phyloP scores from a whole-genome alignment of 2,113 vertebrate species.

The Alethe diademata region DNA sequence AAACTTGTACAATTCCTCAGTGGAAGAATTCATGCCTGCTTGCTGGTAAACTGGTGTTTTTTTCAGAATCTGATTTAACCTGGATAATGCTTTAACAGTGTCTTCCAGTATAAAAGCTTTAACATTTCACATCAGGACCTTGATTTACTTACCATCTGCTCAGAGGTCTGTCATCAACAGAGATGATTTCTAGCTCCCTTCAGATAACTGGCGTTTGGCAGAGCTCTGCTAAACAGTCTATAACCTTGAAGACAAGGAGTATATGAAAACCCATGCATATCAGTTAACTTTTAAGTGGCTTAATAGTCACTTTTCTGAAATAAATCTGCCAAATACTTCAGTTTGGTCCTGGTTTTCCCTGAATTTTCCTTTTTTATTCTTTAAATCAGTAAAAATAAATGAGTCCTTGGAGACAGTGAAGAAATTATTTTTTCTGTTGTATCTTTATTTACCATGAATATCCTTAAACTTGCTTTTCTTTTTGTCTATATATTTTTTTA shows the following conservation, averaged over 20 bases:
- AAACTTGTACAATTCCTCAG: conserved; percentile 3
- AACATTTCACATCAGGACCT: conserved; percentile 70
- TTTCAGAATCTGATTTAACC: conserved; percentile 47
- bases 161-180: conserved; percentile 72
- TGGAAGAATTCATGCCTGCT: conserved; percentile 48
- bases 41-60: conserved; percentile 1
- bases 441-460: not conserved
- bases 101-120: conserved; percentile 65
- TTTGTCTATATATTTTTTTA: not conserved
- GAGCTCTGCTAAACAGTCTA: conserved; percentile 64
- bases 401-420: not conserved
- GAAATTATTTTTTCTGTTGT: conserved; percentile 5
- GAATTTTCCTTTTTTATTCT: not conserved
- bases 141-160: conserved; percentile 81
- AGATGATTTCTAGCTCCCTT: conserved; percentile 74
- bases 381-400: not conserved
- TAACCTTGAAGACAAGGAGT: conserved; percentile 76
- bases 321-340: not conserved
- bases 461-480: not conserved
- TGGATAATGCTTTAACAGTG: conserved; percentile 64
- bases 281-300: conserved; percentile 62
- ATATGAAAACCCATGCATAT: conserved; percentile 48
- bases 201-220: conserved; percentile 71
- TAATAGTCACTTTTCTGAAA: conserved; percentile 49
- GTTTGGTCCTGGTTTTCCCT: not conserved